These are phyloP conservation scores for Coturnix japonica DNA, from an alignment of 2,113 vertebrate species.

Conservation along the genomic window DNA sequence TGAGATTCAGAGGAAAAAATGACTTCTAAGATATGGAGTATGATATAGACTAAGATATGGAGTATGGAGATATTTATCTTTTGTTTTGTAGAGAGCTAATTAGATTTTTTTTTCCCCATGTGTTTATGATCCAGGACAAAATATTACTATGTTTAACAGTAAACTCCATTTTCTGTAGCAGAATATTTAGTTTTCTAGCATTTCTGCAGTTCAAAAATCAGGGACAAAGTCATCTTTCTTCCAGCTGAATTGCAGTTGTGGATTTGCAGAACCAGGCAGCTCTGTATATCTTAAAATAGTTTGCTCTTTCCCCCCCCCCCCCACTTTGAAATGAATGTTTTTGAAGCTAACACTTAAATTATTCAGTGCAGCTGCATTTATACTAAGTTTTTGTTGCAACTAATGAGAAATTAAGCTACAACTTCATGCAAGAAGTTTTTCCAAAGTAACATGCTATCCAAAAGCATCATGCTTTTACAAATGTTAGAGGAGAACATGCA, in stretches of 20 bases:
- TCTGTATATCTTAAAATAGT: background rate
- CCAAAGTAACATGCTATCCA: background rate
- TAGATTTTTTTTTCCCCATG: background rate
- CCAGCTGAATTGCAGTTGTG: background rate
- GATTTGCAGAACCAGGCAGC: background rate
- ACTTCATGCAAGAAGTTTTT: background rate
- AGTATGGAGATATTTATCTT: background rate
- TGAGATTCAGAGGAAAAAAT: background rate
- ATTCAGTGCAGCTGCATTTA: background rate
- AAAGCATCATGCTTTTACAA: background rate
- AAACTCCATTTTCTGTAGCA: background rate
- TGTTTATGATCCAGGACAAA: background rate
- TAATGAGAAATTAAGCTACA: background rate
- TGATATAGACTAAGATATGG: background rate
- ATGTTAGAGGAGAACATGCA: background rate
- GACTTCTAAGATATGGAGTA: background rate
- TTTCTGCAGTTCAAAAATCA: background rate
- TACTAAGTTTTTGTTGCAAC: slow-evolving; percentile 12
- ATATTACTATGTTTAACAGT: background rate
- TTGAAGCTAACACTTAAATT: background rate
- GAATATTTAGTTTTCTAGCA: background rate
- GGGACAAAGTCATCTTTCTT: background rate
- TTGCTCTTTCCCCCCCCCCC: background rate
- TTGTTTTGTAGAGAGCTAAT: background rate
- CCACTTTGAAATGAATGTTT: background rate